Evolutionary conservation across 2,113 vertebrate species (phyloP), one percentile per base, ranked within the genome.

Genomic region (Orthonyx spaldingii): DNA sequence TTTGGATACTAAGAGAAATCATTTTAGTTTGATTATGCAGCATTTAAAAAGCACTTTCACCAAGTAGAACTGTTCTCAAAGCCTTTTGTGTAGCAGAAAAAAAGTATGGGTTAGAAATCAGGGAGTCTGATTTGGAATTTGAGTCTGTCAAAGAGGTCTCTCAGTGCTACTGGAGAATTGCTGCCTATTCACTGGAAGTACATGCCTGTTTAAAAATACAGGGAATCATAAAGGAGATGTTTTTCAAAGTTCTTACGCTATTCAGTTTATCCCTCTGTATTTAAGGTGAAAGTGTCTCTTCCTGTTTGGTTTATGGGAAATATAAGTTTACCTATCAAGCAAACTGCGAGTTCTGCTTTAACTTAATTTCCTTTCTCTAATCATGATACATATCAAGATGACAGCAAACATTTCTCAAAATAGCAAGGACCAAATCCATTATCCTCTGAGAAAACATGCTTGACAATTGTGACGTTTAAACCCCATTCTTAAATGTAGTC

Each of bases 251-350:
- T 90, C 52, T 59, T n/a, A 56, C 49, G 33, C 13, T 78, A n/a
- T 75, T 68, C 14, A 47, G 1, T 52, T 84, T 74, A 18, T 41
- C 30, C 28, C 35, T 95, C 60, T 92, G 14, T 86, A 53, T 41
- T 46, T 77, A 72, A 85, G 52, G 28, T 83, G 70, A 97, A 94
- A 95, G 59, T 93, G 52, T 46, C 87, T 90, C 32, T 22, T 94
- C 46, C 71, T 94, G 33, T 94, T 96, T 96, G 93, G 47, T 82
- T 84, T 78, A 84, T 42, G 26, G 72, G 65, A 95, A 93, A 42
- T n/a, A 20, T 80, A 90, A 74, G 16, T 46, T 17, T 79, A 63
- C 22, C 2, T 35, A 28, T 81, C 39, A 69, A 77, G 30, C 13
- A 74, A 93, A 53, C 46, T 55, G 72, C 28, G 30, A 64, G 16